Conservation (phyloP, 1,140 invertebrate species). For the Lepidurus apus region DNA sequence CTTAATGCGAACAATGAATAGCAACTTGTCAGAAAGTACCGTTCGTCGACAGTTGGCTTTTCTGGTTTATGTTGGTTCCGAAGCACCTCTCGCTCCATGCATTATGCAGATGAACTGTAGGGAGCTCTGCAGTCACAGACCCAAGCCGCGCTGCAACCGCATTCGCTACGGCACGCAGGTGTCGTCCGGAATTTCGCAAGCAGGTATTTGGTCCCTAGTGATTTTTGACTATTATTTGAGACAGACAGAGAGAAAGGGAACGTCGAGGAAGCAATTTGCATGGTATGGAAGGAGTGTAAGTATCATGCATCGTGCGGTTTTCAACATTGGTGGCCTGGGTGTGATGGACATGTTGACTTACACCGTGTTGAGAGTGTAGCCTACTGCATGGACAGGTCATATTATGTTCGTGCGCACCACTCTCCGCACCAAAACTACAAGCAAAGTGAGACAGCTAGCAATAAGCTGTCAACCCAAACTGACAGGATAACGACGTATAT, state of each 20-base stretch:
- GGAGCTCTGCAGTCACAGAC: neutral
- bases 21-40: neutral
- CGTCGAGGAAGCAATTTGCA: neutral
- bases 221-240: neutral
- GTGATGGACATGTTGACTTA: slow-evolving; percentile 11
- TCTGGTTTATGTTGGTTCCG: neutral
- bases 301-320: neutral
- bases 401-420: neutral
- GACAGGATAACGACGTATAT: neutral
- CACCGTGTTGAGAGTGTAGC: neutral
- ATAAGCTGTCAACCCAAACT: neutral
- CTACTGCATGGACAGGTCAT: neutral
- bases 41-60: neutral
- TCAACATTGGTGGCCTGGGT: neutral
- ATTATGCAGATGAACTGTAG: slow-evolving; percentile 19
- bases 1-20: neutral
- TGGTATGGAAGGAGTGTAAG: neutral
- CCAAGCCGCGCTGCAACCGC: neutral
- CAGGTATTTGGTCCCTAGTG: neutral
- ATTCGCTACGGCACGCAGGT: slow-evolving; percentile 8
- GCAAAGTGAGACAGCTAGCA: neutral
- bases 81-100: neutral
- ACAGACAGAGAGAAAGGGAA: too few relatives aligned
- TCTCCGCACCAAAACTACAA: neutral
- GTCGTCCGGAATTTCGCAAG: neutral